phyloP scores from a whole-genome alignment of 2,888 invertebrate genomes.

The Conchocele bisecta region DNA sequence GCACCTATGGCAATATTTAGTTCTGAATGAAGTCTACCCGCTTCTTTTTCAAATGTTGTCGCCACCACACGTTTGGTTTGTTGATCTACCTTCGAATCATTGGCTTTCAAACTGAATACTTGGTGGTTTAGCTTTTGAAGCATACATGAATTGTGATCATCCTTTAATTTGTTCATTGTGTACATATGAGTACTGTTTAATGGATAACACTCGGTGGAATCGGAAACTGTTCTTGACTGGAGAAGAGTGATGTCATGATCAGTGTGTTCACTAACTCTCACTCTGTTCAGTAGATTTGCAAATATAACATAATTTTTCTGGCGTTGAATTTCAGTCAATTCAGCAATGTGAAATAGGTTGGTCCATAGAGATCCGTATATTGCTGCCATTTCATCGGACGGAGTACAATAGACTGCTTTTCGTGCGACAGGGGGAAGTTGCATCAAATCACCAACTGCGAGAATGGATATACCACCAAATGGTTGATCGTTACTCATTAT shows the following conservation, averaged over 20 bases:
- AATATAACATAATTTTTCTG: conserved; percentile 46
- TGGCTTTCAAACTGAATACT: conserved; percentile 27
- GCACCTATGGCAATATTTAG: conserved; percentile 22
- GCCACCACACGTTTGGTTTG: conserved; percentile 27
- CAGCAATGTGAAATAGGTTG: conserved; percentile 40
- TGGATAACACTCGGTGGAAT: conserved; percentile 3
- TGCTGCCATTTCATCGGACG: conserved; percentile 36
- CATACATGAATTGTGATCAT: conserved; percentile 28
- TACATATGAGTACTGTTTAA: conserved; percentile 23
- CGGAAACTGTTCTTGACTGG: conserved; percentile 19
- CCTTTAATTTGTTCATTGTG: conserved; percentile 1
- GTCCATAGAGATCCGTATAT: conserved; percentile 50
- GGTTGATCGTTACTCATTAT: conserved; percentile 42
- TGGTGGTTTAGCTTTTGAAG: conserved; percentile 9
- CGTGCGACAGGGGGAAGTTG: conserved; percentile 42
- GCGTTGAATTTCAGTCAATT: conserved; percentile 48
- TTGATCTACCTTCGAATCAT: conserved; percentile 33
- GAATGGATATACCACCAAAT: conserved; percentile 47
- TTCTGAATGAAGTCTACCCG: conserved; percentile 15
- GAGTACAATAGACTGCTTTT: conserved; percentile 14
- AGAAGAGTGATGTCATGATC: conserved; percentile 33
- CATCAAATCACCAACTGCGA: conserved; percentile 45
- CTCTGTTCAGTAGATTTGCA: conserved; percentile 44
- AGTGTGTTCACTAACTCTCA: conserved; percentile 37
- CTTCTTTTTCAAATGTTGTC: conserved; percentile 2